phyloP scores from a whole-genome alignment of 2,113 vertebrate genomes.

The Nesogale talazaci region DNA sequence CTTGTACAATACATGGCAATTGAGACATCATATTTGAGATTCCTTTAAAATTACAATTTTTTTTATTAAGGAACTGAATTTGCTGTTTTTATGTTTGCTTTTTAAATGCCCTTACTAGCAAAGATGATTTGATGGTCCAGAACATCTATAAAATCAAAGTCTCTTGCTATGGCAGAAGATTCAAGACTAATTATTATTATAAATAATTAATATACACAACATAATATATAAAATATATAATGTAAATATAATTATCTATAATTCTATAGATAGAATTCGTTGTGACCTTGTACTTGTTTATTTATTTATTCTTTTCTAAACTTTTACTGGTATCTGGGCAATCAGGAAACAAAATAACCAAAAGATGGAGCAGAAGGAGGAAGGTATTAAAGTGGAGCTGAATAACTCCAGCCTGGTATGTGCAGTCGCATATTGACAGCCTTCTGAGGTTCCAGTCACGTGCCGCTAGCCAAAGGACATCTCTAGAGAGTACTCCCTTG shows the following conservation, averaged over 20 bases:
- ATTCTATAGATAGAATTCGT: slow-evolving; percentile 8
- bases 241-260: too few relatives aligned
- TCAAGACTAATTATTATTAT: neutral
- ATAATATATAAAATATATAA: too few relatives aligned
- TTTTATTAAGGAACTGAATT: neutral
- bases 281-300: slow-evolving; percentile 28
- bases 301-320: slow-evolving; percentile 40
- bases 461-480: neutral
- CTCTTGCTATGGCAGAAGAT: neutral
- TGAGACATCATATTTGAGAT: slow-evolving; percentile 27
- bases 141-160: neutral
- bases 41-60: slow-evolving; percentile 43
- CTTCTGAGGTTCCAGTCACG: neutral
- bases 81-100: neutral
- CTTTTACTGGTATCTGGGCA: neutral
- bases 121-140: neutral
- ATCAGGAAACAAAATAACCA: neutral
- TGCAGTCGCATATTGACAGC: neutral
- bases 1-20: slow-evolving; percentile 44
- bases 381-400: neutral
- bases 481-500: neutral
- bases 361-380: neutral
- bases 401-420: neutral
- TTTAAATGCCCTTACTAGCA: neutral
- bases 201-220: too few relatives aligned